phyloP scores from a whole-genome alignment of 2,113 vertebrate genomes.

The Chiloscyllium plagiosum region DNA sequence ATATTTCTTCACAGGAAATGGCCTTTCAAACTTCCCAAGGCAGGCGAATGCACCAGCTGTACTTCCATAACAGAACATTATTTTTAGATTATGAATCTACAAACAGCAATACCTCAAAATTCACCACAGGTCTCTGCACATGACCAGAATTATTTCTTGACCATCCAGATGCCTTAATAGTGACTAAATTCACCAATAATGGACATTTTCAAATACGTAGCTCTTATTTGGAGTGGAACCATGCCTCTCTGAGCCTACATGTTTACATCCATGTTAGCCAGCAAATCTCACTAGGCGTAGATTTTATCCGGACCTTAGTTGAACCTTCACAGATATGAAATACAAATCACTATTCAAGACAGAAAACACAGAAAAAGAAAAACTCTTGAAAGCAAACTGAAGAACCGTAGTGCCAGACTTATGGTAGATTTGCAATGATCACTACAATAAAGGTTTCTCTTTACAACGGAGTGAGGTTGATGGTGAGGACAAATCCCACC shows the following conservation, averaged over 20 bases:
- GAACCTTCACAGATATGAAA: background rate
- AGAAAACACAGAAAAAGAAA: too few species aligned
- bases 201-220: background rate
- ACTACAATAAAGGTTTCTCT: background rate
- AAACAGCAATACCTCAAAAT: background rate
- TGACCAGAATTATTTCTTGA: background rate
- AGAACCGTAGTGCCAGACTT: background rate
- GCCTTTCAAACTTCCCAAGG: constrained; percentile 17
- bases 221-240: too few species aligned
- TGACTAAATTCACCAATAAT: background rate
- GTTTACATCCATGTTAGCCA: background rate
- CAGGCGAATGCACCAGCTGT: background rate
- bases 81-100: background rate
- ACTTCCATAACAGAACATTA: background rate
- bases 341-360: background rate
- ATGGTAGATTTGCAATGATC: background rate
- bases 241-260: background rate
- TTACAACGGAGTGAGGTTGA: background rate
- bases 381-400: background rate
- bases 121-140: background rate
- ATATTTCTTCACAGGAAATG: background rate
- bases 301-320: background rate
- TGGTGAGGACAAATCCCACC: background rate
- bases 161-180: background rate
- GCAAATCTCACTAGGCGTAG: background rate